phyloP scores from a whole-genome alignment of 2,888 invertebrate genomes.

The Erpobdella octoculata region DNA sequence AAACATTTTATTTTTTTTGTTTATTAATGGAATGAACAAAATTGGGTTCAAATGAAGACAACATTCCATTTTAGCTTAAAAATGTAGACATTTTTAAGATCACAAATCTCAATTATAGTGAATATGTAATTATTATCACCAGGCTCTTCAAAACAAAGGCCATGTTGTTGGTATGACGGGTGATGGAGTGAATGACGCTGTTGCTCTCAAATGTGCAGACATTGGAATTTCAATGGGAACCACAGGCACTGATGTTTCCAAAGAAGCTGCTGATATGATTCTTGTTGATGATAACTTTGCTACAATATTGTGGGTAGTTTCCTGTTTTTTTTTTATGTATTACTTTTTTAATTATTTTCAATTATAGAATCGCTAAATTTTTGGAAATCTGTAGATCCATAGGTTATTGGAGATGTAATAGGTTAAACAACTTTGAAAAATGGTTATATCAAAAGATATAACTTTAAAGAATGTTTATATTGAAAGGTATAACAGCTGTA shows the following conservation, averaged over 20 bases:
- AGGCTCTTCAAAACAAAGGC: slow-evolving; percentile 79
- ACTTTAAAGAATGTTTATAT: not conserved
- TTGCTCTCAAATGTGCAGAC: slow-evolving; percentile 90
- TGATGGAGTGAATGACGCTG: slow-evolving; percentile 97
- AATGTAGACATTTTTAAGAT: too few species aligned
- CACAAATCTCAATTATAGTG: not conserved
- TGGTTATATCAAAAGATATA: not conserved
- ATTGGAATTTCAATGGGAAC: slow-evolving; percentile 89
- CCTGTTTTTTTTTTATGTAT: not conserved
- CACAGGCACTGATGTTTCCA: slow-evolving; percentile 93
- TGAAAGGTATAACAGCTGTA: not conserved
- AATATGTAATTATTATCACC: slow-evolving; percentile 12
- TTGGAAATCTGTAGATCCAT: not conserved
- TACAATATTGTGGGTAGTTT: slow-evolving; percentile 76
- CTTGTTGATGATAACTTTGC: slow-evolving; percentile 94
- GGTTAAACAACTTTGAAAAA: not conserved
- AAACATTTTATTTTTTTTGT: not conserved
- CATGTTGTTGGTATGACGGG: slow-evolving; percentile 98
- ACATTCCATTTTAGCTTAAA: not conserved
- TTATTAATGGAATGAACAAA: not conserved
- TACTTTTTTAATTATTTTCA: not conserved
- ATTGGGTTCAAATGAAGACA: not conserved
- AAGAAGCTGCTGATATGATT: slow-evolving; percentile 99
- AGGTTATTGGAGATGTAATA: not conserved
- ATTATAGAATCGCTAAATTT: too few species aligned